These are phyloP conservation scores for Heliconius eleuchia DNA, from an alignment of 1,140 invertebrate species.

Conservation along the genomic window DNA sequence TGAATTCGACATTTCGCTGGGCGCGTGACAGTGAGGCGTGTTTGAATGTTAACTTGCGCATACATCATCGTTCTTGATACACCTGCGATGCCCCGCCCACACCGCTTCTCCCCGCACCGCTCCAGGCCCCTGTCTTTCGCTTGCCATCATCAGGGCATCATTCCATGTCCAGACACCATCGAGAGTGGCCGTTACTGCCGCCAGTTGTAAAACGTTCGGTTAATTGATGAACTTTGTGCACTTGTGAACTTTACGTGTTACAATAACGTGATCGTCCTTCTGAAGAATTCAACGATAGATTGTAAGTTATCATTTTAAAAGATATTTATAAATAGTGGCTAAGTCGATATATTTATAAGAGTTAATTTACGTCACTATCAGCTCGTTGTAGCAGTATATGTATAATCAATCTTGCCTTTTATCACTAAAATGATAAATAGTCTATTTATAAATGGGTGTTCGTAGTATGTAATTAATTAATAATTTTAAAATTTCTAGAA, in stretches of 20 bases:
- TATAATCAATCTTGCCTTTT: slow-evolving; percentile 26
- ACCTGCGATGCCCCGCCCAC: slow-evolving; percentile 73
- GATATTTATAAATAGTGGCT: neutral
- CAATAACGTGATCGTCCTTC: slow-evolving; percentile 22
- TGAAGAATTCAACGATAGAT: slow-evolving; percentile 20
- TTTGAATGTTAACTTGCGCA: slow-evolving; percentile 71
- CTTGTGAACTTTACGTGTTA: slow-evolving; percentile 50
- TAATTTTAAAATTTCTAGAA: neutral
- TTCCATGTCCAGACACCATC: slow-evolving; percentile 61
- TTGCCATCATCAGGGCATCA: slow-evolving; percentile 63
- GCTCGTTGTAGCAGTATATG: slow-evolving; percentile 18
- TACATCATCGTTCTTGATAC: slow-evolving; percentile 72
- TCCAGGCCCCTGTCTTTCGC: slow-evolving; percentile 37
- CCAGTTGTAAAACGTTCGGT: slow-evolving; percentile 38
- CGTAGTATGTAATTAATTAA: neutral
- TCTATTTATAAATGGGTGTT: slow-evolving; percentile 20
- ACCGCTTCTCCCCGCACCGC: slow-evolving; percentile 43
- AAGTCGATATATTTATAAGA: too few species aligned
- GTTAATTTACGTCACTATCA: slow-evolving; percentile 21
- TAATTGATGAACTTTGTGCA: slow-evolving; percentile 54
- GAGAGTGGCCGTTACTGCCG: slow-evolving; percentile 46
- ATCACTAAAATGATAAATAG: slow-evolving; percentile 26
- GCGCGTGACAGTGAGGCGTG: slow-evolving; percentile 73
- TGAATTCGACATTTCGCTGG: slow-evolving; percentile 50
- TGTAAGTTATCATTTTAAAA: slow-evolving; percentile 40